Evolutionary conservation across 2,113 vertebrate species (phyloP), one percentile per base, ranked within the genome.

Genomic region (Nycticorax nycticorax): DNA sequence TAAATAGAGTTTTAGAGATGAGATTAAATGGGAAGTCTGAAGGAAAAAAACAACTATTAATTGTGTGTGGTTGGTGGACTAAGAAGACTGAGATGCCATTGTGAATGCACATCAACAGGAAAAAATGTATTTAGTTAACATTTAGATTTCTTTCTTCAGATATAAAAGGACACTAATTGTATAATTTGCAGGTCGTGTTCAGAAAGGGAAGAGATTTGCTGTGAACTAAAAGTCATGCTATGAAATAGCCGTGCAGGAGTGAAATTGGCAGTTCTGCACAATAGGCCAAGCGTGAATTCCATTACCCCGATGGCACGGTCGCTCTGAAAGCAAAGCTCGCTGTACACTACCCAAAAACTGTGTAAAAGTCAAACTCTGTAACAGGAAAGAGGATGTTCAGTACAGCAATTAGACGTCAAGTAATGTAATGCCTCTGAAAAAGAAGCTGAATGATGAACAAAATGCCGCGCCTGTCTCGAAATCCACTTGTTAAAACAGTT

Each of bases 151-250:
- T 94, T 96, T 92, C 55, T 90, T 73, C 41, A 22, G 78, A 16
- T 93, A 83, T 45, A 85, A 95, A 93, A 88, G 76, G 79, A 56
- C 35, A 45, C 56, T 94, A 94, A 96, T 93, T 94, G 69, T 91
- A 72, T 86, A 92, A 94, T 94, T 88, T 87, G 63, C 68, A 81
- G 73, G 78, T 94, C 30, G 6, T 80, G 90, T 94, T 92, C 55
- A 60, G 83, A 78, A 86, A 56, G 32, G 72, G 56, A 47, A 80
- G 83, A 80, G 63, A 67, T 95, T 77, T 90, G 47, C 80, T 86
- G 48, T 79, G 74, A 94, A 93, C 77, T 92, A 43, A 28, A 83
- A 97, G 91, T 57, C 66, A 14, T 9, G 75, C 79, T 67, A 71
- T 33, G 83, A 92, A 92, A 41, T 57, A 88, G 72, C 81, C 23